phyloP scores from a whole-genome alignment of 1,140 invertebrate genomes.

The Dendrolimus kikuchii region DNA sequence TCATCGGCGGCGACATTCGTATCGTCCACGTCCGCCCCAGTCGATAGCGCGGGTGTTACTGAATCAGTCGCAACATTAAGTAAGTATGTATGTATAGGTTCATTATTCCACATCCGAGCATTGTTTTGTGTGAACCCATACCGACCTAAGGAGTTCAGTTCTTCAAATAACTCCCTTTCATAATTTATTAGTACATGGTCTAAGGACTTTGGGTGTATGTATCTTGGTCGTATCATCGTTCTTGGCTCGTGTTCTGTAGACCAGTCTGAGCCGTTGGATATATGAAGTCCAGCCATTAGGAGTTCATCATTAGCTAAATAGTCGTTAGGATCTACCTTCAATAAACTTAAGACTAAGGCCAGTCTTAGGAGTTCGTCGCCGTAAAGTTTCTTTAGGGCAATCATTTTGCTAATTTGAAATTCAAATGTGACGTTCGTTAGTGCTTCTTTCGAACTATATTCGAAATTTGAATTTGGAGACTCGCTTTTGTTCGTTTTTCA shows the following conservation, averaged over 20 bases:
- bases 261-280: slow-evolving; percentile 79
- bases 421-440: background rate
- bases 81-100: slow-evolving; percentile 59
- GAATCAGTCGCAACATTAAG: slow-evolving; percentile 57
- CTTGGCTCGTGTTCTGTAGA: slow-evolving; percentile 71
- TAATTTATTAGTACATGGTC: slow-evolving; percentile 82
- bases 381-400: slow-evolving; percentile 83
- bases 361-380: slow-evolving; percentile 85
- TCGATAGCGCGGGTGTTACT: slow-evolving; percentile 38
- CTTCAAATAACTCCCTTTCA: slow-evolving; percentile 82
- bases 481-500: slow-evolving; percentile 1
- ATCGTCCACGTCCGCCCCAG: slow-evolving; percentile 28
- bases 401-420: slow-evolving; percentile 62
- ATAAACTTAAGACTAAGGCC: slow-evolving; percentile 82
- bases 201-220: slow-evolving; percentile 81
- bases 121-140: slow-evolving; percentile 38
- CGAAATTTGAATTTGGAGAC: background rate
- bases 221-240: slow-evolving; percentile 73
- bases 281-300: slow-evolving; percentile 70
- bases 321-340: slow-evolving; percentile 81
- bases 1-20: slow-evolving; percentile 56
- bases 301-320: slow-evolving; percentile 74
- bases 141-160: slow-evolving; percentile 80
- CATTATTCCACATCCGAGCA: slow-evolving; percentile 52
- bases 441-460: background rate